Base-by-base conservation (phyloP, 2,888 invertebrate genomes). In the Plutella xylostella region DNA sequence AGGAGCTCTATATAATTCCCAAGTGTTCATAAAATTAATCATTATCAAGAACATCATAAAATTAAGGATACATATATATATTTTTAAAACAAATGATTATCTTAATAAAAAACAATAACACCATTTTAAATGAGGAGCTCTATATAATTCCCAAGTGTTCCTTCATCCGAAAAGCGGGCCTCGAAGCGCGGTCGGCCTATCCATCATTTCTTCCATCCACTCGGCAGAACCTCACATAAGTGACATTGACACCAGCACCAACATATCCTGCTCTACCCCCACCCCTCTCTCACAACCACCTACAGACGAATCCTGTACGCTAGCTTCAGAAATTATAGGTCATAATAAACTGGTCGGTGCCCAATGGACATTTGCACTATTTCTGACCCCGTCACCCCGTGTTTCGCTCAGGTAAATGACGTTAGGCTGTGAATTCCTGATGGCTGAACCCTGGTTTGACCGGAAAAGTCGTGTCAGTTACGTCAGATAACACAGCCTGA, bases 151-250 rank as follows among this genome's bases (percentile, higher is more conserved):
- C 48, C 38, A 46, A 49, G 51, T 60, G 62, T 63, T 63, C 60
- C 53, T 57, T 63, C 61, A 65, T 66, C 67, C 66, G 66, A 70
- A 63, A 65, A 70, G 60, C 65, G 69, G 72, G 64, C 31, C 42
- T 28, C 42, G 42, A 15, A 33, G 31, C 40, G 64, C 69, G 75
- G 69, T 70, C 63, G 71, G 56, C 58, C 67, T 63, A 83, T 83
- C 75, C 61, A 82, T 82, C 82, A 82, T 83, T 80, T 80, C 77
- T 78, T 79, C 77, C 77, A 78, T 77, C 79, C 78, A 75, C 74
- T 80, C 82, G 77, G 66, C 82, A 34, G 80, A 79, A 79, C 80
- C 79, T 80, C 79, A 79, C 77, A 76, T 83, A 83, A 82, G 82
- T 83, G 82, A 83, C 82, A 83, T 77, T 82, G 82, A 83, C 78